These are phyloP conservation scores for Drosophila merina DNA, from an alignment of 2,888 invertebrate species.

Conservation along the genomic window DNA sequence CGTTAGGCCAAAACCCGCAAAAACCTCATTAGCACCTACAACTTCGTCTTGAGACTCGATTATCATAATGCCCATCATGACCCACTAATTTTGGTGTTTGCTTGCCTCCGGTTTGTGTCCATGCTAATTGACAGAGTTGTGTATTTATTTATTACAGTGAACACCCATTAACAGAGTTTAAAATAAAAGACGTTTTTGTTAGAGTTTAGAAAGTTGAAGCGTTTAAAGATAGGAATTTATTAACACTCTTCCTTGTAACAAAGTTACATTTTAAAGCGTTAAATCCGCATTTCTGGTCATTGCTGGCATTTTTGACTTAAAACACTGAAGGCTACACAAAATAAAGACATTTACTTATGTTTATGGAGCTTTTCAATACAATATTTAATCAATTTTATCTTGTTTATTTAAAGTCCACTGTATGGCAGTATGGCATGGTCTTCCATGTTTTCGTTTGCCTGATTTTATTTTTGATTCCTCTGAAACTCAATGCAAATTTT, in stretches of 20 bases:
- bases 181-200: neutral
- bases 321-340: too few relatives aligned
- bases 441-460: conserved; percentile 27
- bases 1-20: conserved; percentile 26
- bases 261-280: neutral
- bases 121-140: conserved; percentile 50
- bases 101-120: conserved; percentile 58
- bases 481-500: conserved; percentile 65
- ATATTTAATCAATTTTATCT: neutral
- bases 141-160: conserved; percentile 14
- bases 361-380: neutral
- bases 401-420: conserved; percentile 7
- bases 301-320: too few relatives aligned
- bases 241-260: neutral
- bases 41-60: conserved; percentile 33
- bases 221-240: neutral
- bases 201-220: neutral
- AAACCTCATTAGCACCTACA: conserved; percentile 62
- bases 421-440: conserved; percentile 24
- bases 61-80: conserved; percentile 57
- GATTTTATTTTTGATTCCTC: conserved; percentile 31
- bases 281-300: too few relatives aligned
- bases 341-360: neutral
- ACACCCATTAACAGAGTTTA: neutral
- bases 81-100: conserved; percentile 56